These are phyloP conservation scores for Podocnemis expansa DNA, from an alignment of 2,113 vertebrate genomes.

Conservation along the genomic window DNA sequence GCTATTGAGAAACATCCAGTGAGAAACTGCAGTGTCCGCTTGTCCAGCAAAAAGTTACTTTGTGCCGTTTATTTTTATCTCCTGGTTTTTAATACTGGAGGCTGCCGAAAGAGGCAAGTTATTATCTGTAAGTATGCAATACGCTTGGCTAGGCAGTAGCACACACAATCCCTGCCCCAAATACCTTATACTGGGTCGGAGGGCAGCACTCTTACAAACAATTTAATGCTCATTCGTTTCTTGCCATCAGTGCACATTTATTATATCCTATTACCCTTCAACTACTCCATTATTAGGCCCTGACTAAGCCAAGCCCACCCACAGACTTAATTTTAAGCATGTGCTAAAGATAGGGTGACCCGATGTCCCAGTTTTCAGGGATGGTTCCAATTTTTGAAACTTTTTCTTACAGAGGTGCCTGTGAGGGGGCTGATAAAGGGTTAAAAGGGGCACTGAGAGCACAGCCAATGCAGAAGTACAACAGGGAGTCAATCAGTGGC, in stretches of 20 bases:
- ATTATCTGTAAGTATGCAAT: background rate
- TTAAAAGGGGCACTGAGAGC: too few species aligned
- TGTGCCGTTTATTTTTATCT: background rate
- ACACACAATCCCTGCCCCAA: fast-evolving
- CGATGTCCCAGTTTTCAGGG: too few species aligned
- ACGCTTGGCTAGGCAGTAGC: background rate
- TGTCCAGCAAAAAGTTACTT: background rate
- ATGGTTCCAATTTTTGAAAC: too few species aligned
- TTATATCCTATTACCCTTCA: background rate
- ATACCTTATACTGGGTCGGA: background rate
- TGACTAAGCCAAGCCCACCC: background rate
- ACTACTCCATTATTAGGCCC: background rate
- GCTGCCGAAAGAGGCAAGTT: background rate
- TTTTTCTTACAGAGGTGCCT: too few species aligned
- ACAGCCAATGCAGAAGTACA: too few species aligned
- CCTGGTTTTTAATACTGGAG: background rate
- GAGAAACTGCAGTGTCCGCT: background rate
- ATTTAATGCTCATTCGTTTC: fast-evolving
- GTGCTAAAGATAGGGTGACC: too few species aligned
- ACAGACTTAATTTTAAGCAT: background rate
- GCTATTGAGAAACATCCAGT: constrained; percentile 22
- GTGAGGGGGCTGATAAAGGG: too few species aligned
- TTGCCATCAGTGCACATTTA: fast-evolving
- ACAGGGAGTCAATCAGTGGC: too few species aligned
- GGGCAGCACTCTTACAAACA: fast-evolving